Percentiles rank a stretch among this genome's conserved stretches.
Conservation (phyloP, 2,888 invertebrate genomes). For the Girardia tigrina region DNA sequence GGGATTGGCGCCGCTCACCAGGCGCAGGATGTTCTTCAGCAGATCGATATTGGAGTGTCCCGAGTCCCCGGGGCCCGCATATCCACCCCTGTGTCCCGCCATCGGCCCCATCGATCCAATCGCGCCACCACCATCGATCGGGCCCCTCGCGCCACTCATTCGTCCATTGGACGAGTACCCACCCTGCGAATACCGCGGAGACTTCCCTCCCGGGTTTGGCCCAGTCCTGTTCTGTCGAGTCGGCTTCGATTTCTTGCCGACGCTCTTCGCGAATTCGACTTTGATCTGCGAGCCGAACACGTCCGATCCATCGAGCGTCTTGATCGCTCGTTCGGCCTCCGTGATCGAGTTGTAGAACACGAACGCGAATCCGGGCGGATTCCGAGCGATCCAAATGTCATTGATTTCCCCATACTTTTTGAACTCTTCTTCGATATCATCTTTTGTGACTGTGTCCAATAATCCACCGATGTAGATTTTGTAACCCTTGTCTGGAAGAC, state of each 20-base stretch:
- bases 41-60: not conserved
- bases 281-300: constrained; percentile 26
- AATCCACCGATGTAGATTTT: constrained; percentile 30
- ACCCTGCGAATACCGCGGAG: not conserved
- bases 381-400: constrained; percentile 31
- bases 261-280: constrained; percentile 26
- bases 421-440: constrained; percentile 25
- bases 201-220: not conserved
- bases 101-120: no score
- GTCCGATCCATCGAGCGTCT: constrained; percentile 15
- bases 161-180: no score
- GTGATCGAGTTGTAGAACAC: not conserved
- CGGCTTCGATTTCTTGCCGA: not conserved
- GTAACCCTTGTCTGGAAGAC: constrained; percentile 27
- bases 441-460: constrained; percentile 27
- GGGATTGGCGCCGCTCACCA: not conserved
- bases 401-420: constrained; percentile 30
- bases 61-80: not conserved
- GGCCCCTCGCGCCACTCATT: not conserved
- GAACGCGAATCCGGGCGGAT: constrained; percentile 33
- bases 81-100: not conserved
- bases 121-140: no score
- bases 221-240: not conserved
- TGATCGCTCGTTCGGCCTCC: constrained; percentile 26
- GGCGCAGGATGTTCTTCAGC: not conserved